Base-by-base conservation (phyloP, 2,888 invertebrate genomes). In the Dusona sp. region DNA sequence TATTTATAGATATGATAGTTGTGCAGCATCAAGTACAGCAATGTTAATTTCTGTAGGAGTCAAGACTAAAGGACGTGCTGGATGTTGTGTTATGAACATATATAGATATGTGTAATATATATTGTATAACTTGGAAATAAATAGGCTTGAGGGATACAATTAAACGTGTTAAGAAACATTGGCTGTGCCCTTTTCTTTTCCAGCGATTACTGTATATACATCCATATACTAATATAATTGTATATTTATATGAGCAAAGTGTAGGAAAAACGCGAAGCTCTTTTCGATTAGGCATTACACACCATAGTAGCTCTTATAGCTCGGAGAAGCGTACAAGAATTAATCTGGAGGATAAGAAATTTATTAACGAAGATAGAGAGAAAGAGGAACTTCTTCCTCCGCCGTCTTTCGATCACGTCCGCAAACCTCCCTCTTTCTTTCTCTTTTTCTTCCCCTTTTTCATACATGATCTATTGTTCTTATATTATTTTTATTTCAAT, bases 321-420 rank as follows among this genome's bases (percentile, higher is more conserved):
- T 36, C n/a, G 54, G 73, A 38, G 72, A 68, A 88, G 84, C 70
- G 86, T 85, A 75, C 85, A 57, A 73, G 75, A 68, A 86, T 82
- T 84, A 86, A 90, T 89, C 89, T 86, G 83, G 81, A 87, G 89
- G 88, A 89, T 89, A 88, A 79, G 80, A 85, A 72, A 87, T 81
- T 88, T 88, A 77, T 85, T 75, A 79, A 87, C 78, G 85, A 85
- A 80, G 80, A 70, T 57, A 45, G 33, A 36, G 79, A 74, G 67
- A 83, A 79, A 77, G 73, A 83, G 82, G 85, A 48, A 80, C 86
- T 87, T 87, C 80, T 82, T 61, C 86, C 88, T 29, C 45, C 61
- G 22, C 61, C 61, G 88, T 85, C 87, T 84, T 88, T 82, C 75
- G 80, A 86, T 88, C 86, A 85, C 85, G 84, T 82, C 79, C 88